A percentile compares a stretch with the other conserved stretches of the same genome.
Evolutionary conservation across 2,113 vertebrate genomes (phyloP).

Genomic region (Aptenodytes patagonicus): DNA sequence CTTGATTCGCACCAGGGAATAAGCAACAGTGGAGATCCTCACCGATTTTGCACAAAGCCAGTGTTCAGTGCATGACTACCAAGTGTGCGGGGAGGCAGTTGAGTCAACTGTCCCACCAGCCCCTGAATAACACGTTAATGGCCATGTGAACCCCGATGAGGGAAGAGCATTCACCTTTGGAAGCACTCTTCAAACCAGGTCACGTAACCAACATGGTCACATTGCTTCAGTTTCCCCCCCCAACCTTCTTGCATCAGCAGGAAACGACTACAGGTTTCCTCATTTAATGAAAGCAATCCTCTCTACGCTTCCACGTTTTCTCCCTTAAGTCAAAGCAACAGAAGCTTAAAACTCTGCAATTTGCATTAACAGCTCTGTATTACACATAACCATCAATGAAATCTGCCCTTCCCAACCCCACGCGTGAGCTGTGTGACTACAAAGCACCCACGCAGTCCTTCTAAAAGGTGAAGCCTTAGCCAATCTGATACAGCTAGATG

Average conservation of each 20-base stretch:
- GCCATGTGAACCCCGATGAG: accelerated
- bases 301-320: not conserved
- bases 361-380: not conserved
- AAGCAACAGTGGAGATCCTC: not conserved
- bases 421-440: not conserved
- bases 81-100: not conserved
- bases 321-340: not conserved
- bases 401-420: slow-evolving; percentile 11
- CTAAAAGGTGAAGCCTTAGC: not conserved
- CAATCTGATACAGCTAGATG: not conserved
- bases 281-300: not conserved
- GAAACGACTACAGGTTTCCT: not conserved
- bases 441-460: slow-evolving; percentile 10
- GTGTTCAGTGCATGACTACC: not conserved
- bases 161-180: not conserved
- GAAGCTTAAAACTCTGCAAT: not conserved
- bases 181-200: not conserved
- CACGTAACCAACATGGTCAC: not conserved
- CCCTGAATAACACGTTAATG: not conserved
- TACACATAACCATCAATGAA: not conserved
- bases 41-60: not conserved
- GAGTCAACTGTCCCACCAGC: not conserved
- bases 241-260: not conserved
- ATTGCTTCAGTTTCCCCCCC: not conserved
- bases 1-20: not conserved